These are phyloP conservation scores for Allygus modestus DNA, from an alignment of 2,888 invertebrate genomes.

Conservation along the genomic window DNA sequence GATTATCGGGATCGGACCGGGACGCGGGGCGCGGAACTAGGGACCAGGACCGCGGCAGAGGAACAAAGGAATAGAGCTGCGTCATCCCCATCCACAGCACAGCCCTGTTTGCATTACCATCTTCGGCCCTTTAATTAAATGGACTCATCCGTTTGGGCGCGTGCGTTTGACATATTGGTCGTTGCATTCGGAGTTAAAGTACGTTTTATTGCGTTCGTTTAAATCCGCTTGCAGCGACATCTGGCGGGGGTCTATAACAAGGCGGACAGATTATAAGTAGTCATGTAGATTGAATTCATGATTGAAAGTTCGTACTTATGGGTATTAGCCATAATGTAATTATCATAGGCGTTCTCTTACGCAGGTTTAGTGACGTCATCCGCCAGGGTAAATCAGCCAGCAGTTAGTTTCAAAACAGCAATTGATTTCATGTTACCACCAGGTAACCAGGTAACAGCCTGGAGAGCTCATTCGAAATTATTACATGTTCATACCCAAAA, in stretches of 20 bases:
- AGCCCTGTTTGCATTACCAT: conserved; percentile 30
- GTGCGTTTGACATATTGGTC: conserved; percentile 29
- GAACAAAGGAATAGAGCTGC: conserved; percentile 15
- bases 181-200: conserved; percentile 36
- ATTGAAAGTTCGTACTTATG: not conserved
- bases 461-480: too few relatives aligned
- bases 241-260: not conserved
- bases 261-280: not conserved
- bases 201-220: conserved; percentile 33
- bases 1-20: conserved; percentile 33
- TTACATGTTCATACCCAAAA: too few relatives aligned
- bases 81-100: conserved; percentile 35
- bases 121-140: conserved; percentile 31
- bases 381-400: too few relatives aligned
- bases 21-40: not conserved
- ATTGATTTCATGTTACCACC: too few relatives aligned
- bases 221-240: conserved; percentile 27
- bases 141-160: conserved; percentile 21
- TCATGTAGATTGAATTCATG: not conserved
- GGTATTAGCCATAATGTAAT: too few relatives aligned
- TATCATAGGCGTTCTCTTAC: too few relatives aligned
- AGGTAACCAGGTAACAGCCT: too few relatives aligned
- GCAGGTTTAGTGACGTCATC: too few relatives aligned
- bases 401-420: too few relatives aligned
- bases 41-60: not conserved